A percentile compares a stretch with the other conserved stretches of the same genome.
Conservation (phyloP, 2,797 vertebrate genomes). For the Catharus ustulatus region DNA sequence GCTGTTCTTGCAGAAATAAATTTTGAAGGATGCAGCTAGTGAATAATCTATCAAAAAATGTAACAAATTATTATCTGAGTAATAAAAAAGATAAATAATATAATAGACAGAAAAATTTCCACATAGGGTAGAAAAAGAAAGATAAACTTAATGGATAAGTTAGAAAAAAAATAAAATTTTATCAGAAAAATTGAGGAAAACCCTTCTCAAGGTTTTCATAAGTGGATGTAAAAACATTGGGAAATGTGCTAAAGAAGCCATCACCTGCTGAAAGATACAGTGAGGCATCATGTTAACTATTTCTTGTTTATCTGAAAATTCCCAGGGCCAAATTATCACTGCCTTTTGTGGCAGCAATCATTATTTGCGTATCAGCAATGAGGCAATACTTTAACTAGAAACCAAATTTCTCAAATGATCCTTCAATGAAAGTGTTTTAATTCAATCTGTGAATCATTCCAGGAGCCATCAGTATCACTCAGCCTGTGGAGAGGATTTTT, state of each 20-base stretch:
- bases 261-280: not conserved
- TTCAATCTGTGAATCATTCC: not conserved
- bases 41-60: not conserved
- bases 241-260: not conserved
- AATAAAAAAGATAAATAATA: not conserved
- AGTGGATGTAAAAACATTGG: not conserved
- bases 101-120: not conserved
- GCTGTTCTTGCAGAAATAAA: not conserved
- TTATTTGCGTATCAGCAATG: not conserved
- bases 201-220: not conserved
- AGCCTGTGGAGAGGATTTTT: not conserved
- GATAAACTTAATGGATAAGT: not conserved
- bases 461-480: not conserved
- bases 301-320: not conserved
- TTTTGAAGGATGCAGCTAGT: not conserved
- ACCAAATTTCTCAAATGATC: not conserved
- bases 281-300: not conserved
- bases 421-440: not conserved
- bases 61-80: not conserved
- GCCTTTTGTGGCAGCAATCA: not conserved
- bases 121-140: not conserved
- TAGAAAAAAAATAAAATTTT: not conserved
- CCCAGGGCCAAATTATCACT: not conserved
- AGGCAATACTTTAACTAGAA: conserved; percentile 2
- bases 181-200: not conserved